Base-by-base conservation (phyloP, 2,113 vertebrate genomes). In the Anguilla rostrata region DNA sequence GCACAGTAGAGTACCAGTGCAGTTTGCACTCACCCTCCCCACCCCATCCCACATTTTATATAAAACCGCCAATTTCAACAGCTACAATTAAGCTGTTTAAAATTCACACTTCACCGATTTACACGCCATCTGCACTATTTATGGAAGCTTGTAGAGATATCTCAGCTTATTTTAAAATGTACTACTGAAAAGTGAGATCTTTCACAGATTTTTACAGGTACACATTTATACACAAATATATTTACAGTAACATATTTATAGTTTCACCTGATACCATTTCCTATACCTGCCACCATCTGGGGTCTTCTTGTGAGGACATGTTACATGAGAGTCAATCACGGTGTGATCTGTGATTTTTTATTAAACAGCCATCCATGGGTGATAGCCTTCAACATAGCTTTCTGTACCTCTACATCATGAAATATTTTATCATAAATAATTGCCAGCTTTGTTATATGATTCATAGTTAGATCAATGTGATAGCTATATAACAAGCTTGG, bases 271-370 rank as follows among this genome's bases (percentile, higher is more conserved):
- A 60, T 20, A 60, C 15, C 11, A 60, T 20, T 60, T 60, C 84
- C 43, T 81, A 60, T 90, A 26, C 88, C 84, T 83, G 71, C 60
- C 60, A 66, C 60, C 22, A 66, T 66, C 5, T 66, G 18, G 8
- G 60, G 60, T 66, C 2, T 7, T 66, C 5, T 66, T 26, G 5
- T 26, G 60, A 66, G 60, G 60, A 66, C 3, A 18, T 60, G 56
- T 60, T 60, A 60, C 15, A 15, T 18, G 56, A 20, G 56, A 66
- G 22, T 66, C 18, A 66, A 66, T 66, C 60, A 26, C 8, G 18
- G 60, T 26, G 22, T 7, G 49, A 53, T 53, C 2, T 53, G 49
- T 53, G 7, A 53, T 53, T 53, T 53, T 53, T 53, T 53, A 8
- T 14, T 53, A 14, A 46, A 46, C 9, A 9, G 4, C 43, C 43